phyloP scores from a whole-genome alignment of 2,888 invertebrate species.

The Volucella inflata region DNA sequence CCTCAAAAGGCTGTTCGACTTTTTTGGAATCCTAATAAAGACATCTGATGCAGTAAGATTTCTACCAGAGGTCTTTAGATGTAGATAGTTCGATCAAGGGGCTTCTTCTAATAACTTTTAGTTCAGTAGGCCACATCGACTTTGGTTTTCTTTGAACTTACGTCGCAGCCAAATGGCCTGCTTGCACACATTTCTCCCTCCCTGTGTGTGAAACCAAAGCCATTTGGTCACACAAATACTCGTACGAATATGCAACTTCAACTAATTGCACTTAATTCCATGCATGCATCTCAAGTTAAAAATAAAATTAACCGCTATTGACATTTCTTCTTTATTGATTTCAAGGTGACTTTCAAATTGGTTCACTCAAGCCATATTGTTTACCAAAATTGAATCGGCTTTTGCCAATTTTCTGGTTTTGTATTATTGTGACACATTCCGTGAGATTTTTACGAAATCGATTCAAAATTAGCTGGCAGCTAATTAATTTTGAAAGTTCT shows the following conservation, averaged over 20 bases:
- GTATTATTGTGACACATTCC: conserved; percentile 25
- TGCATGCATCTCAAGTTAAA: conserved; percentile 36
- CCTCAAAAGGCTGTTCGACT: no score
- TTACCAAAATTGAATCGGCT: conserved; percentile 45
- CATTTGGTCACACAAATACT: neutral
- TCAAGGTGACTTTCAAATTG: conserved; percentile 36
- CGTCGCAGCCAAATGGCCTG: no score
- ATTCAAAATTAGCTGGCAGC: conserved; percentile 33
- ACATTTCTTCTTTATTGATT: conserved; percentile 6
- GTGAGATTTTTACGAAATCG: conserved; percentile 31
- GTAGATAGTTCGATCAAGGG: no score
- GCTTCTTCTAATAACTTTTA: no score
- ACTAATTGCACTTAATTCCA: conserved; percentile 40
- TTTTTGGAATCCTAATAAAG: no score
- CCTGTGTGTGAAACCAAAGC: no score
- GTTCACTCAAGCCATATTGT: neutral
- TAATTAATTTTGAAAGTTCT: conserved; percentile 56
- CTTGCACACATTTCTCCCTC: no score
- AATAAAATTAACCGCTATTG: conserved; percentile 23
- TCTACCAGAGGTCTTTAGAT: no score
- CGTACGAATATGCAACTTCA: neutral
- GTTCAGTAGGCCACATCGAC: no score
- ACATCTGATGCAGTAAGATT: no score
- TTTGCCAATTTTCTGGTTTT: neutral
- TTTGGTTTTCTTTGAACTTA: no score